Percentiles rank a stretch among this genome's conserved stretches.
These are phyloP conservation scores for Scaptodrosophila latifasciaeformis DNA, from an alignment of 2,888 invertebrate genomes.

Conservation along the genomic window DNA sequence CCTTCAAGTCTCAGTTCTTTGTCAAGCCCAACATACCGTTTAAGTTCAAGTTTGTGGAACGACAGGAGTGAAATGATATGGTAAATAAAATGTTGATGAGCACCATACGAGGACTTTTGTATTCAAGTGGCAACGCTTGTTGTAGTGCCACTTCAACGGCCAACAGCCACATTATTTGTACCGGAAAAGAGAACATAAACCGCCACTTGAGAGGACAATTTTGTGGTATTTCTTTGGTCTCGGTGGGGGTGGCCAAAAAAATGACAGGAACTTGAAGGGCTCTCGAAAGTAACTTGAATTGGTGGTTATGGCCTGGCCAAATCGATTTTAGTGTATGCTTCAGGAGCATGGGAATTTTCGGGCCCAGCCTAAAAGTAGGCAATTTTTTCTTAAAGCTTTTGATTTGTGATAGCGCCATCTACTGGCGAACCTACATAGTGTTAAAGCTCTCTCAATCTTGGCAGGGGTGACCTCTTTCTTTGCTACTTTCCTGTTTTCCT, in stretches of 20 bases:
- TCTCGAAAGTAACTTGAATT: conserved; percentile 31
- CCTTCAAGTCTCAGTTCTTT: conserved; percentile 63
- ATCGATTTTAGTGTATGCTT: too few species aligned
- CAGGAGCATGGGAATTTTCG: too few species aligned
- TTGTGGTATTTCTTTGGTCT: conserved; percentile 42
- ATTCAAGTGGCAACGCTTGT: too few species aligned
- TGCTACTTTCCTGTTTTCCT: conserved; percentile 19
- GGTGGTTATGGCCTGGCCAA: conserved; percentile 19
- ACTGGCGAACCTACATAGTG: not conserved
- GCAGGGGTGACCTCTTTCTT: too few species aligned
- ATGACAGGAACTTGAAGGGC: conserved; percentile 34
- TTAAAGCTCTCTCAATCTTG: too few species aligned
- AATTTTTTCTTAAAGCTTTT: conserved; percentile 10
- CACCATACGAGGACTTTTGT: too few species aligned
- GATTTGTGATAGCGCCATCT: conserved; percentile 2
- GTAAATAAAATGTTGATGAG: not conserved
- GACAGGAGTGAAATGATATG: conserved; percentile 23
- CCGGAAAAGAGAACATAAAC: conserved; percentile 17
- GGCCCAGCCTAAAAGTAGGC: conserved; percentile 23
- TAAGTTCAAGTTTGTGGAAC: conserved; percentile 71
- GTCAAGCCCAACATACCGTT: conserved; percentile 72
- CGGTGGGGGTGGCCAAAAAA: conserved; percentile 25
- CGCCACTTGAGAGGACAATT: conserved; percentile 25
- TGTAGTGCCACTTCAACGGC: conserved; percentile 36
- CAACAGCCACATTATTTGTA: conserved; percentile 19